Conservation (phyloP, 2,797 vertebrate species). For the Neosilurus hyrtlii region DNA sequence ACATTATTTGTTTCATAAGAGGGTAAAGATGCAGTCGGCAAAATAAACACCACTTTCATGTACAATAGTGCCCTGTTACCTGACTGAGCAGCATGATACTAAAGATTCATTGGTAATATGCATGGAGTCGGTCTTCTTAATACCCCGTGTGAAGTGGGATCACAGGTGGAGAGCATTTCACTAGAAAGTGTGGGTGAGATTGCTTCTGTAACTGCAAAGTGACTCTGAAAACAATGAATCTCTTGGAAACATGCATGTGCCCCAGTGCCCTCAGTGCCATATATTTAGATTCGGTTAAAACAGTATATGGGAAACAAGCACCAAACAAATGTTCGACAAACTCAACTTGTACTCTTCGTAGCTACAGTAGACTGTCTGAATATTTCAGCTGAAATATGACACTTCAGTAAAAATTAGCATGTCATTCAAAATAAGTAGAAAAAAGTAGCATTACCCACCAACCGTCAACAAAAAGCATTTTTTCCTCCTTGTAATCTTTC, state of each 20-base stretch:
- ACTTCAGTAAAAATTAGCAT: conserved; percentile 85
- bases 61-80: conserved; percentile 63
- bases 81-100: conserved; percentile 54
- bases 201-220: conserved; percentile 40
- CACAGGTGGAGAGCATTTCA: conserved; percentile 73
- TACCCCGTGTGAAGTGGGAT: conserved; percentile 64
- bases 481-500: conserved; percentile 79
- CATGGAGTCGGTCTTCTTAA: conserved; percentile 65
- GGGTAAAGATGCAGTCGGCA: conserved; percentile 32
- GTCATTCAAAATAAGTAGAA: conserved; percentile 87
- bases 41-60: conserved; percentile 41
- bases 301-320: conserved; percentile 72
- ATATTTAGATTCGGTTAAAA: conserved; percentile 66
- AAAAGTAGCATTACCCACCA: conserved; percentile 91
- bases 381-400: conserved; percentile 65
- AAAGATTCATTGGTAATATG: conserved; percentile 63
- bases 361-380: conserved; percentile 72
- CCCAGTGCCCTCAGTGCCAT: conserved; percentile 28
- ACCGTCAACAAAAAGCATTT: conserved; percentile 78
- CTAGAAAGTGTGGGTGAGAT: conserved; percentile 47
- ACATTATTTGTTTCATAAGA: conserved; percentile 61
- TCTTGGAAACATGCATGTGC: conserved; percentile 70
- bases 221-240: conserved; percentile 67
- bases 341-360: conserved; percentile 66
- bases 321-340: conserved; percentile 68